phyloP scores from a whole-genome alignment of 1,140 invertebrate genomes.

The Ooceraea biroi region DNA sequence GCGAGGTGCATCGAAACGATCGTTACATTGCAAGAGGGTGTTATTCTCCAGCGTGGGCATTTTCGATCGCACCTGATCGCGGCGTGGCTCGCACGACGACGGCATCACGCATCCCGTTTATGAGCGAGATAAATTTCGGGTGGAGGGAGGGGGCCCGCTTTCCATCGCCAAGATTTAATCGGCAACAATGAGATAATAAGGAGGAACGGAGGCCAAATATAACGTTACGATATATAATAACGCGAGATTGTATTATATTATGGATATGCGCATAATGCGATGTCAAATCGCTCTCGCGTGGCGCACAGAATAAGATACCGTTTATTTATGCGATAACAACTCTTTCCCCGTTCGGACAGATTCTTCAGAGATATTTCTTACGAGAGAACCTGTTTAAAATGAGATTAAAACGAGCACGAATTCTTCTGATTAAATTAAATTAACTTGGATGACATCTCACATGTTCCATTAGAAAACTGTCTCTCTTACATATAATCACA shows the following conservation, averaged over 20 bases:
- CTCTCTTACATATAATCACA: too few relatives aligned
- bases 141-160: background rate
- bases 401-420: background rate
- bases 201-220: constrained; percentile 9
- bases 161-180: background rate
- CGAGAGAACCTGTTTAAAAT: background rate
- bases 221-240: constrained; percentile 12
- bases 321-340: background rate
- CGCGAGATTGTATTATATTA: constrained; percentile 1
- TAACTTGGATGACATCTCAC: background rate
- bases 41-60: constrained; percentile 6
- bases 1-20: constrained; percentile 8
- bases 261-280: background rate
- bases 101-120: constrained; percentile 29
- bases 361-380: background rate
- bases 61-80: constrained; percentile 8
- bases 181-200: constrained; percentile 1
- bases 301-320: background rate
- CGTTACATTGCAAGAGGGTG: constrained; percentile 2
- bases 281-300: background rate
- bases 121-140: constrained; percentile 6
- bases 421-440: background rate
- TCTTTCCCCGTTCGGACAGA: background rate
- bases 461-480: too few relatives aligned
- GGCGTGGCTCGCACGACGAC: background rate